Conservation (phyloP, 2,113 vertebrate genomes). For the Steatornis caripensis region DNA sequence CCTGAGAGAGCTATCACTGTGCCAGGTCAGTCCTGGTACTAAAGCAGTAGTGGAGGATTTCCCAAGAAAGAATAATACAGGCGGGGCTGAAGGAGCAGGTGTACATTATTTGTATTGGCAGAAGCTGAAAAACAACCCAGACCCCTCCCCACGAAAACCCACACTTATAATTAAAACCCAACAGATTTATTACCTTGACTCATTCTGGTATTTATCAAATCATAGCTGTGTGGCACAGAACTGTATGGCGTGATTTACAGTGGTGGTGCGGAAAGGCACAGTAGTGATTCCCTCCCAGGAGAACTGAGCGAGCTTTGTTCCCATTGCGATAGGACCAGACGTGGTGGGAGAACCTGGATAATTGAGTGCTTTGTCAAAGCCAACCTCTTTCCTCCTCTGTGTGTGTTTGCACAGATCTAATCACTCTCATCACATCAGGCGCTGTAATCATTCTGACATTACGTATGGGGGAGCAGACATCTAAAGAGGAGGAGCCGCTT, state of each 20-base stretch:
- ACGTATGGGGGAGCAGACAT: neutral
- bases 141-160: neutral
- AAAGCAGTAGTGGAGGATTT: neutral
- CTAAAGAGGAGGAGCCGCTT: neutral
- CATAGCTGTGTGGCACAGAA: neutral
- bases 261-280: neutral
- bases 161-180: constrained; percentile 40
- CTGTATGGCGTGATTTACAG: constrained; percentile 39
- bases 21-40: neutral
- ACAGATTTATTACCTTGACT: constrained; percentile 43
- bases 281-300: neutral
- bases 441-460: constrained; percentile 46
- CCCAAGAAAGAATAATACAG: neutral
- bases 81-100: neutral
- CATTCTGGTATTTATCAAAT: constrained; percentile 37
- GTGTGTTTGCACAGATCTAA: constrained; percentile 34
- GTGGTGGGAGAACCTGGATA: constrained; percentile 27
- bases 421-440: constrained; percentile 39
- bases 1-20: neutral
- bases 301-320: constrained; percentile 36
- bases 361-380: constrained; percentile 46
- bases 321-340: constrained; percentile 11
- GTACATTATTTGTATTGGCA: constrained; percentile 27
- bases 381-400: constrained; percentile 39
- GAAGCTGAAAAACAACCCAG: constrained; percentile 25